Evolutionary conservation across 2,888 invertebrate genomes (phyloP).

Genomic region (Neuroscelio doddi): DNA sequence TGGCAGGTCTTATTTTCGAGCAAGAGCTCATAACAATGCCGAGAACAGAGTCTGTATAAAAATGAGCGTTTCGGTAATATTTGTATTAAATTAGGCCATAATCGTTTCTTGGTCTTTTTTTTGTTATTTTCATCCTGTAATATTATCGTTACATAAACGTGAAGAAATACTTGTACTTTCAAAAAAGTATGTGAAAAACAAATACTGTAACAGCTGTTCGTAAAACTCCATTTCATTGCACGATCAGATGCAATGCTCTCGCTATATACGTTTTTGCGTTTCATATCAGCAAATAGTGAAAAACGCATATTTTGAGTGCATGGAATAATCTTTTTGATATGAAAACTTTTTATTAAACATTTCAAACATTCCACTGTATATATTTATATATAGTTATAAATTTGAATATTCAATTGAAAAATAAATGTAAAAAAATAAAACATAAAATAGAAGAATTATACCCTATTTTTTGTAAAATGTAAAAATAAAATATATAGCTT

Average conservation of each 20-base stretch:
- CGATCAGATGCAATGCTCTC: slow-evolving; percentile 37
- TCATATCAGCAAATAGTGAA: slow-evolving; percentile 22
- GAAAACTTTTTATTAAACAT: no score
- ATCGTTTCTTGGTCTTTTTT: slow-evolving; percentile 23
- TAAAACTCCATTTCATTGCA: slow-evolving; percentile 42
- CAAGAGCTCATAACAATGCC: not conserved
- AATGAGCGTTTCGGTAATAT: slow-evolving; percentile 23
- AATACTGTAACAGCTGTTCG: slow-evolving; percentile 42
- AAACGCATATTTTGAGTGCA: slow-evolving; percentile 12
- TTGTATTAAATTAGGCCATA: slow-evolving; percentile 23
- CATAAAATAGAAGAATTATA: no score
- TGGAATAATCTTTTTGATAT: no score
- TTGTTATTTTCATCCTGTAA: slow-evolving; percentile 29
- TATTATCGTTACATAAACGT: slow-evolving; percentile 41
- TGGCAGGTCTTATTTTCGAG: slow-evolving; percentile 2
- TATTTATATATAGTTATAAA: no score
- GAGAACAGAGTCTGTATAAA: not conserved
- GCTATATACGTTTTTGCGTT: slow-evolving; percentile 29
- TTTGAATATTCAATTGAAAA: no score
- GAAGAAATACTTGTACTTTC: slow-evolving; percentile 41
- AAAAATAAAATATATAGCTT: no score
- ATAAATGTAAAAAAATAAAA: no score
- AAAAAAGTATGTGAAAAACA: slow-evolving; percentile 47
- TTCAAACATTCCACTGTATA: no score
- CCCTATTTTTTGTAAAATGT: no score